Evolutionary conservation across 2,888 invertebrate genomes (phyloP), one percentile per base, ranked within the genome.

Genomic region (Balanococcus diminutus): DNA sequence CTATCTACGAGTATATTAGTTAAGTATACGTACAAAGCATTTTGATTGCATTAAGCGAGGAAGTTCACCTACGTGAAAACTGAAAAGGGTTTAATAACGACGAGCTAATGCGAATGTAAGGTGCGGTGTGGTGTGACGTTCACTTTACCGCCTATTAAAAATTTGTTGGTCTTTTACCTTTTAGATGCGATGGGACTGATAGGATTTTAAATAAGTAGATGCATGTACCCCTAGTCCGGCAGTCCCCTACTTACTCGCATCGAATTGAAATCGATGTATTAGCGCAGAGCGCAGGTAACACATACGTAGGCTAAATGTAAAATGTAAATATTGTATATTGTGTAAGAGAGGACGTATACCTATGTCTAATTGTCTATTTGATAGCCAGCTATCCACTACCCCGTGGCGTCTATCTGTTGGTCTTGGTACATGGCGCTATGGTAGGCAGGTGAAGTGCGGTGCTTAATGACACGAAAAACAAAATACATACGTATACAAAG

Each of bases 141-240:
- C n/a, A 25, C 4, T 75, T 31, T 28, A n/a, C 28, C 51, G n/a
- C 75, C n/a, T 32, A 31, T 32, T 75, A n/a, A 75, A 75, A 32
- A 75, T 6, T 75, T 75, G 75, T 32, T 75, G 75, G 75, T 75
- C 75, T 32, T 75, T 75, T 32, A 75, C 75, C 75, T 75, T 75
- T 75, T 28, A 32, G 75, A 75, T 75, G 32, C n/a, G 75, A 75
- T 75, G 32, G 8, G 75, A 75, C 75, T 75, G 75, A 75, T 75
- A 75, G 9, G 32, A 14, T 32, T 75, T 25, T 32, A 32, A 75
- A 75, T 75, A 32, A 14, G n/a, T n/a, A n/a, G n/a, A n/a, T n/a
- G n/a, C n/a, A n/a, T n/a, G n/a, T n/a, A n/a, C n/a, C n/a, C n/a
- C n/a, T n/a, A n/a, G n/a, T n/a, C n/a, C n/a, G n/a, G n/a, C n/a